Conservation (phyloP, 2,888 invertebrate species). For the Microchrysa polita region DNA sequence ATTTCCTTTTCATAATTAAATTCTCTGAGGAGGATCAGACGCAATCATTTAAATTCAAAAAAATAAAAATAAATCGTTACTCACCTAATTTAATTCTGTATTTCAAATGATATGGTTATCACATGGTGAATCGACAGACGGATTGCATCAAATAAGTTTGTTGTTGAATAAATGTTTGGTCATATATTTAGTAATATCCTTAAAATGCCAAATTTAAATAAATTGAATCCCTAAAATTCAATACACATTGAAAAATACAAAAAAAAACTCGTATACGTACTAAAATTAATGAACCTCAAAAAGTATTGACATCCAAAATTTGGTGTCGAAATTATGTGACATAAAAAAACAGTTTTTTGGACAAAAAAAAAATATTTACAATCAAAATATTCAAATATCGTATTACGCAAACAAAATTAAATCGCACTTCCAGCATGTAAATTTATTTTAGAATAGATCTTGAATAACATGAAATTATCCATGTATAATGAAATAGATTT, state of each 20-base stretch:
- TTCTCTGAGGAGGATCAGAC: too few relatives aligned
- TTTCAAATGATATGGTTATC: background rate
- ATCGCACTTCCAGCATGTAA: too few relatives aligned
- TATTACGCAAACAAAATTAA: too few relatives aligned
- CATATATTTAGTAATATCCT: background rate
- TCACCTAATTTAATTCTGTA: too few relatives aligned
- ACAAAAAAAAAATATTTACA: background rate
- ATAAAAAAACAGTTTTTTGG: background rate
- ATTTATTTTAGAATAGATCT: too few relatives aligned
- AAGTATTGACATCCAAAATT: constrained; percentile 1
- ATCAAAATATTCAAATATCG: too few relatives aligned
- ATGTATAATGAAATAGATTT: too few relatives aligned
- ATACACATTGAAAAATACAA: background rate
- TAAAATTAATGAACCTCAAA: constrained; percentile 28
- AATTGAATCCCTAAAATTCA: background rate
- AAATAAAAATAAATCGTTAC: too few relatives aligned
- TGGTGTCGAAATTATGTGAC: background rate
- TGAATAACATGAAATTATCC: too few relatives aligned
- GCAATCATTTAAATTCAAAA: too few relatives aligned
- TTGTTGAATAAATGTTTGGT: background rate
- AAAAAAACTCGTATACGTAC: constrained; percentile 29
- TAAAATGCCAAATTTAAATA: constrained; percentile 14
- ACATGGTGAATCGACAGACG: too few relatives aligned
- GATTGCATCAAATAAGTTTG: background rate
- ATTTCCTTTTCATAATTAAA: background rate